Conservation (phyloP, 2,888 invertebrate species). For the Pandemis cinnamomeana region DNA sequence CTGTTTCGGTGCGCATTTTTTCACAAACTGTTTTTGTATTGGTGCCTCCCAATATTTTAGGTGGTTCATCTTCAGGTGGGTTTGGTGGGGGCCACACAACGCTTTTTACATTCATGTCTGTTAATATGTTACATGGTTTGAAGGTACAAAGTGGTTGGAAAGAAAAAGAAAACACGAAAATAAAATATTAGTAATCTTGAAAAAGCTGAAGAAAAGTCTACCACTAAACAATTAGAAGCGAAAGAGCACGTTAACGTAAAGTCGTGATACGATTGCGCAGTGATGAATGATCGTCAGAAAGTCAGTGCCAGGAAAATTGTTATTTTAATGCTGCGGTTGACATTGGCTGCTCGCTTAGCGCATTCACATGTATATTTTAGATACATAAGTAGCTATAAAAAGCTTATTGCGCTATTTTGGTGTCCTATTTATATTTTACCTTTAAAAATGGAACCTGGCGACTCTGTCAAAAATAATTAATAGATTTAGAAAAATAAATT, state of each 20-base stretch:
- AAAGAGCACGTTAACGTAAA: conserved; percentile 50
- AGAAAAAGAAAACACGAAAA: conserved; percentile 72
- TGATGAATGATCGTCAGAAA: conserved; percentile 58
- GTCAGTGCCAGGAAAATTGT: conserved; percentile 67
- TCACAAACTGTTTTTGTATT: conserved; percentile 51
- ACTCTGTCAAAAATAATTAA: conserved; percentile 80
- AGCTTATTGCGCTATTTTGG: conserved; percentile 66
- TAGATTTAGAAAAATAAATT: conserved; percentile 50
- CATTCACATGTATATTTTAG: conserved; percentile 60
- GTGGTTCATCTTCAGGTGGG: conserved; percentile 74
- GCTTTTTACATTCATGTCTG: conserved; percentile 81
- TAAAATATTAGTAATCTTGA: conserved; percentile 70
- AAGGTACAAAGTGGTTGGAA: conserved; percentile 59
- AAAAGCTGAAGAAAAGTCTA: conserved; percentile 51
- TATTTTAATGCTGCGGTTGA: conserved; percentile 66
- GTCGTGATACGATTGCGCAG: conserved; percentile 54
- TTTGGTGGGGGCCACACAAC: conserved; percentile 82
- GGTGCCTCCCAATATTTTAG: conserved; percentile 52
- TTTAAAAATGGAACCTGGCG: conserved; percentile 82
- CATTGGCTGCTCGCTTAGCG: conserved; percentile 69
- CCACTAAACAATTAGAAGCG: conserved; percentile 40
- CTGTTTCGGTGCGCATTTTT: conserved; percentile 50
- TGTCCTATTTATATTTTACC: conserved; percentile 75
- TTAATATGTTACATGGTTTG: conserved; percentile 62
- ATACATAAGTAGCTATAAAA: conserved; percentile 67